Conservation (phyloP, 2,797 vertebrate species). For the Ataeniobius toweri region DNA sequence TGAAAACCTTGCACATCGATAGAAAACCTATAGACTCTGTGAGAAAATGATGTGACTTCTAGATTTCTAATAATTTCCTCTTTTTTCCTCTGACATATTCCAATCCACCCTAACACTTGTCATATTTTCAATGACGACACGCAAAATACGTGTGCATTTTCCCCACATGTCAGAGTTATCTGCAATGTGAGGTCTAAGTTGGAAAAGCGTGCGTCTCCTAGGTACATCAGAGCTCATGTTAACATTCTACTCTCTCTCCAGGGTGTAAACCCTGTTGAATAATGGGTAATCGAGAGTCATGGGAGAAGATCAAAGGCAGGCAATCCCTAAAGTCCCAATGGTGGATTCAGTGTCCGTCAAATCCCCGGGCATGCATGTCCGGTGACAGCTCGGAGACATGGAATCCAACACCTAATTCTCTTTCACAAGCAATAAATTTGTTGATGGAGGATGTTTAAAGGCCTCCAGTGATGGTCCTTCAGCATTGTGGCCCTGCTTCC, state of each 20-base stretch:
- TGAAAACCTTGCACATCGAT: constrained; percentile 55
- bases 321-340: constrained; percentile 61
- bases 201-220: constrained; percentile 58
- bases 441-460: constrained; percentile 45
- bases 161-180: constrained; percentile 55
- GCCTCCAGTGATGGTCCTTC: constrained; percentile 55
- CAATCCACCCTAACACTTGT: constrained; percentile 17
- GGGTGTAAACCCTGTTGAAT: constrained; percentile 64
- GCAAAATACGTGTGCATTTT: constrained; percentile 30
- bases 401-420: constrained; percentile 39
- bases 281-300: constrained; percentile 74
- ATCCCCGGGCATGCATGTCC: constrained; percentile 56
- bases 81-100: constrained; percentile 31
- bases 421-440: constrained; percentile 59
- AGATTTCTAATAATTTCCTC: constrained; percentile 38
- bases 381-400: constrained; percentile 66
- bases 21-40: constrained; percentile 26
- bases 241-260: constrained; percentile 65
- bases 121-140: constrained; percentile 26
- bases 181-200: constrained; percentile 50
- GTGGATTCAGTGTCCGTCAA: constrained; percentile 74
- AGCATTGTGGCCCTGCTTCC: constrained; percentile 48
- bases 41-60: constrained; percentile 27
- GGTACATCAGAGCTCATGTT: constrained; percentile 65
- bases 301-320: constrained; percentile 74